Evolutionary conservation across 2,888 invertebrate genomes (phyloP).

Genomic region (Chaitophorus viminalis): DNA sequence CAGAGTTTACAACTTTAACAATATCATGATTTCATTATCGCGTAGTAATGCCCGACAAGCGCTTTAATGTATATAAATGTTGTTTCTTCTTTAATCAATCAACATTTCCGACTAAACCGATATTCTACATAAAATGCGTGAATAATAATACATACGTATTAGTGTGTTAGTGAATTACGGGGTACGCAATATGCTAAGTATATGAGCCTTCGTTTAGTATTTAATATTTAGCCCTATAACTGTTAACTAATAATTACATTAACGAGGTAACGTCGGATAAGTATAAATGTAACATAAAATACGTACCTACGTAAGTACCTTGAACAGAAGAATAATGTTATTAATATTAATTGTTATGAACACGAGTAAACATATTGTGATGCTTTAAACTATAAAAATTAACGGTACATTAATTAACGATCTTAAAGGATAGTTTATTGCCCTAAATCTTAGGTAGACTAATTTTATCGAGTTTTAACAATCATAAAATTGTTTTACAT

Average conservation of each 20-base stretch:
- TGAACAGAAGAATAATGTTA: neutral
- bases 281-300: too few species aligned
- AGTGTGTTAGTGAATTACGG: neutral
- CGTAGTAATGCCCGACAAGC: neutral
- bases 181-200: neutral
- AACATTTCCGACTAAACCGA: neutral
- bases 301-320: neutral
- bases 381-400: neutral
- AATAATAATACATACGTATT: neutral
- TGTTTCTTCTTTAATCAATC: neutral
- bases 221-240: neutral
- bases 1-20: neutral
- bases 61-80: neutral
- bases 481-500: neutral
- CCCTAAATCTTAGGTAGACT: neutral
- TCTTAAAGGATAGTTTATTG: neutral
- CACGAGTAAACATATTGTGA: neutral
- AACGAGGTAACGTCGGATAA: neutral
- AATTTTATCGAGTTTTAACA: neutral
- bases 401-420: conserved; percentile 19
- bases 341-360: conserved; percentile 12
- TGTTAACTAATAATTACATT: neutral
- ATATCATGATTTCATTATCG: conserved; percentile 6
- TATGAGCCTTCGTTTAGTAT: neutral
- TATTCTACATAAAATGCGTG: neutral